Evolutionary conservation across 1,140 invertebrate genomes (phyloP).

Genomic region (Lepidotrigona ventralis): DNA sequence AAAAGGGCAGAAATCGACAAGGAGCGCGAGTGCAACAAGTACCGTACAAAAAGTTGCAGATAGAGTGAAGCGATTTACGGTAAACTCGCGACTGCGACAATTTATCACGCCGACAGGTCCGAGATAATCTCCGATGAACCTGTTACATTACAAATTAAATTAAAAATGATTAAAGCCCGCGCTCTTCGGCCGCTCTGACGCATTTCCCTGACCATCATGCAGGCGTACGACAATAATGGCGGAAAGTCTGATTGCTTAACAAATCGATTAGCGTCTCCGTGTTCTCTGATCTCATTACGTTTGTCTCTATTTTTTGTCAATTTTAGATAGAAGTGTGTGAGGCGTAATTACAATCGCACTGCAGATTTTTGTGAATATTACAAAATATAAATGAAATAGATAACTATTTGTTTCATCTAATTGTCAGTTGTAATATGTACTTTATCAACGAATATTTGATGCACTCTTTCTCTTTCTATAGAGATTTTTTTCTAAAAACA

Average conservation of each 20-base stretch:
- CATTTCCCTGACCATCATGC: not conserved
- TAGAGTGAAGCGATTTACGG: conserved; percentile 32
- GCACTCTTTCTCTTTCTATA: too few species aligned
- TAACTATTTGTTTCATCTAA: too few species aligned
- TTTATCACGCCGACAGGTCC: conserved; percentile 29
- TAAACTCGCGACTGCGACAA: conserved; percentile 19
- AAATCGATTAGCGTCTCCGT: not conserved
- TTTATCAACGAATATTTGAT: too few species aligned
- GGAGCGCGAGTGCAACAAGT: not conserved
- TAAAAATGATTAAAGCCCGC: conserved; percentile 34
- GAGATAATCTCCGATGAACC: conserved; percentile 44
- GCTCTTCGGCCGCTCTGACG: not conserved
- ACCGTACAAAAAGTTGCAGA: conserved; percentile 4
- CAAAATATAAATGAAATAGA: too few species aligned
- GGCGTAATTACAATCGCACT: not conserved
- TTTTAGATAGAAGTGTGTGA: not conserved
- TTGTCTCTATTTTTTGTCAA: not conserved
- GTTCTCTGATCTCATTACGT: not conserved
- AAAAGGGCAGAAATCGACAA: conserved; percentile 1
- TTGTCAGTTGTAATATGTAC: too few species aligned
- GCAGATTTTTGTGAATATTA: too few species aligned
- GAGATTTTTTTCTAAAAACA: too few species aligned
- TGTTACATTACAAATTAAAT: conserved; percentile 44
- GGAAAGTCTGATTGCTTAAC: not conserved
- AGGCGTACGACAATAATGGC: not conserved